These are phyloP conservation scores for Augiades crinisus DNA, from an alignment of 2,888 invertebrate genomes.

Conservation along the genomic window DNA sequence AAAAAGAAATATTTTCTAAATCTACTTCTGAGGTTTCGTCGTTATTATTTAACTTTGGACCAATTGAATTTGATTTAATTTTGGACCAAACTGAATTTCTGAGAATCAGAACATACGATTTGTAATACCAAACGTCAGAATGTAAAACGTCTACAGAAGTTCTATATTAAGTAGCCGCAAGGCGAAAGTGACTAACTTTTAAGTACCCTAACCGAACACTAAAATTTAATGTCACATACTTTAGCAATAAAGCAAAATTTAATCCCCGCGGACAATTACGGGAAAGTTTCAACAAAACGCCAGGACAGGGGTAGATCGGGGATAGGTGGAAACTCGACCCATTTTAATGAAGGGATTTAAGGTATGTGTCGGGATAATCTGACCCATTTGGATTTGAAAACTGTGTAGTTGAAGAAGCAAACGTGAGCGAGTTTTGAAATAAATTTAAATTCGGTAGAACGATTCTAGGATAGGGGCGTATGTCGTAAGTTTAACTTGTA, in stretches of 20 bases:
- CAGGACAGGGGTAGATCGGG: conserved; percentile 35
- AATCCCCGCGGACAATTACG: conserved; percentile 6
- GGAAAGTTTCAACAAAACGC: conserved; percentile 37
- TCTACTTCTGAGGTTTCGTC: too few species aligned
- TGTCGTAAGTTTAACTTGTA: conserved; percentile 6
- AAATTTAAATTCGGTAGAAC: conserved; percentile 38
- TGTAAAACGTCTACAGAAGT: background rate
- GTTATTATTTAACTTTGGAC: too few species aligned
- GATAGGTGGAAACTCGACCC: conserved; percentile 39
- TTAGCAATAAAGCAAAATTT: conserved; percentile 19
- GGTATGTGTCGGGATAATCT: conserved; percentile 45
- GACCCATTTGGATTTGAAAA: conserved; percentile 40
- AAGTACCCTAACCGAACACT: background rate
- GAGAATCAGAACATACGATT: too few species aligned
- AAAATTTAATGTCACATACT: conserved; percentile 12
- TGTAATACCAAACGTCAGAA: too few species aligned
- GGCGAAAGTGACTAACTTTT: background rate
- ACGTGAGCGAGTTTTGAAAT: conserved; percentile 48
- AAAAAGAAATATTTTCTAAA: too few species aligned
- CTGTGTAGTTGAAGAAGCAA: conserved; percentile 40
- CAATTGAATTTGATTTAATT: too few species aligned
- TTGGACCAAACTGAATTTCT: too few species aligned
- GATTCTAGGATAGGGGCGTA: background rate
- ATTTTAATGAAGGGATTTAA: conserved; percentile 58
- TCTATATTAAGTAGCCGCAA: background rate